Conservation (phyloP, 30 jellyfish, hydroid and myxozoan genomes). For the Aurelia coerulea region DNA sequence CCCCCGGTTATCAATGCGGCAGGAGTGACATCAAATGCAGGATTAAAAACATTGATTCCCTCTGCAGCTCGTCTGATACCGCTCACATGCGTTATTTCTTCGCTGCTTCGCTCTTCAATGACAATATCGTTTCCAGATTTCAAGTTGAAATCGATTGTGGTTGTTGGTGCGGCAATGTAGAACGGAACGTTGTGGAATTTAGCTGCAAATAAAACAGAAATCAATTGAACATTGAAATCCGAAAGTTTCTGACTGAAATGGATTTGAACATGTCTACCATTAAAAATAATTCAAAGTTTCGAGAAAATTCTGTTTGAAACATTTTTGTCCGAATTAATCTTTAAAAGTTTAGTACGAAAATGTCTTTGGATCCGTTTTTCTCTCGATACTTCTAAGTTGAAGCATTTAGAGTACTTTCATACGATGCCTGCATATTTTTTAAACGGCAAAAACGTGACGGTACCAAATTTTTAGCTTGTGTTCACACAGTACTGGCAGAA, state of each 20-base stretch:
- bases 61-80: slow-evolving; percentile 84
- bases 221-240: too few relatives aligned
- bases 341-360: too few relatives aligned
- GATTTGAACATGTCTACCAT: too few relatives aligned
- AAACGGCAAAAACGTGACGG: too few relatives aligned
- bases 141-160: slow-evolving; percentile 72
- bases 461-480: too few relatives aligned
- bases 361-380: too few relatives aligned
- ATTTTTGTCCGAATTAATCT: too few relatives aligned
- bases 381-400: too few relatives aligned
- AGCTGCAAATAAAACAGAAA: slow-evolving; percentile 58
- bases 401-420: too few relatives aligned
- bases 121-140: slow-evolving; percentile 71
- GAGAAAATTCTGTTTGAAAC: neutral
- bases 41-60: slow-evolving; percentile 83
- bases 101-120: slow-evolving; percentile 86
- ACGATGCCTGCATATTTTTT: too few relatives aligned
- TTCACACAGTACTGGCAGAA: too few relatives aligned
- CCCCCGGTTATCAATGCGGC: slow-evolving; percentile 95
- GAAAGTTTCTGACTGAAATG: neutral
- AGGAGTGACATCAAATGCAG: slow-evolving; percentile 99
- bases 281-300: neutral
- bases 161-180: slow-evolving; percentile 96
- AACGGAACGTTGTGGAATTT: slow-evolving; percentile 81
- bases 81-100: slow-evolving; percentile 85